Evolutionary conservation across 2,888 invertebrate species (phyloP).

Genomic region (Cheilosia soror): DNA sequence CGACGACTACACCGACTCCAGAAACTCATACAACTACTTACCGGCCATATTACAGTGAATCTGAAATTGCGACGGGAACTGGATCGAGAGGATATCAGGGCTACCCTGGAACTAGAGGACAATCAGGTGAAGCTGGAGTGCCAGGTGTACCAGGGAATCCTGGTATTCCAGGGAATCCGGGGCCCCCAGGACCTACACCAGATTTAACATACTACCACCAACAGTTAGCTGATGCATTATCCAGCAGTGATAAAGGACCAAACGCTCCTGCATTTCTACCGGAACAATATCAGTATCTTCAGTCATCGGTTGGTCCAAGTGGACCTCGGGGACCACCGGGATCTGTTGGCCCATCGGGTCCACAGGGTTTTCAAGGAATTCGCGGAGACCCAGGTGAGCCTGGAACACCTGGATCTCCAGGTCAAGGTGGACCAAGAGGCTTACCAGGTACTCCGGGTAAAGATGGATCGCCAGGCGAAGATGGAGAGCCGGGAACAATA

Average conservation of each 20-base stretch:
- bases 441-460: constrained; percentile 89
- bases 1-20: constrained; percentile 75
- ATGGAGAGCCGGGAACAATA: constrained; percentile 90
- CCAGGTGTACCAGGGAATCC: constrained; percentile 82
- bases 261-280: constrained; percentile 85
- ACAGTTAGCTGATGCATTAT: constrained; percentile 89
- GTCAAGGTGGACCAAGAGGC: constrained; percentile 90
- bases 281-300: constrained; percentile 90
- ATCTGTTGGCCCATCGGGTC: constrained; percentile 86
- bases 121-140: constrained; percentile 79
- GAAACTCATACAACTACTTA: constrained; percentile 73
- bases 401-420: constrained; percentile 88
- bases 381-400: constrained; percentile 92
- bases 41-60: constrained; percentile 70
- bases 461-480: constrained; percentile 91
- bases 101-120: constrained; percentile 85
- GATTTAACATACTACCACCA: constrained; percentile 86
- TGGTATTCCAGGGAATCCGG: constrained; percentile 84
- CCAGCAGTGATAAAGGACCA: constrained; percentile 91
- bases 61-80: constrained; percentile 75
- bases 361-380: constrained; percentile 92
- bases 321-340: constrained; percentile 93
- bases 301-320: constrained; percentile 91
- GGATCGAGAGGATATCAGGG: constrained; percentile 87
- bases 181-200: constrained; percentile 87